Base-by-base conservation (phyloP, 2,888 invertebrate genomes). In the Geotrupes spiniger region DNA sequence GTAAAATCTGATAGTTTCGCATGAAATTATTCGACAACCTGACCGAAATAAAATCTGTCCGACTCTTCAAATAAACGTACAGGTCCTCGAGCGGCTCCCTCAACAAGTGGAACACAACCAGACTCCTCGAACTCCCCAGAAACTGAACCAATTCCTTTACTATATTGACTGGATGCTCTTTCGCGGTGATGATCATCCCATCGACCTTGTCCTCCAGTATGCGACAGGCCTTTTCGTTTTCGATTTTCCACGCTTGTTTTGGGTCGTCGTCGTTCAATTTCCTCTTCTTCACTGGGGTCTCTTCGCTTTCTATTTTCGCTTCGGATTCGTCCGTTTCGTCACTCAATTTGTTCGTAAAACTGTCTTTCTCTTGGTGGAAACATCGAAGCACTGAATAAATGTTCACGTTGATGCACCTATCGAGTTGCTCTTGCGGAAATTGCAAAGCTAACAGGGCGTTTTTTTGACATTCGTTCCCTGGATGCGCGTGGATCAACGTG, bases 1-100 rank as follows among this genome's bases (percentile, higher is more conserved):
- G 85, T 53, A 94, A 74, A 21, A 93, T 85, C 80, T 97, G 97
- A 77, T 94, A 94, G 60, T 85, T 83, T 57, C 96, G 80, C 71
- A 92, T 76, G 84, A 95, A 97, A 64, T 89, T 92, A 58, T 89
- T 89, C 29, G 85, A 83, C 6, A 99, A 72, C 67, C 83, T 84
- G 29, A 97, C 72, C 63, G 85, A 86, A 6, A 91, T 81, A 11
- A 89, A 82, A 66, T 84, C 83, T 46, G 78, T 77, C 42, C 81
- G 76, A 45, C 83, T 78, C 68, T 91, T 92, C 43, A 98, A 72
- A 59, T 84, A 81, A 44, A 84, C 75, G 69, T 89, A 96, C 48
- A 92, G 80, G 55, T 92, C 89, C 67, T 90, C 82, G 28, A 98
- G 74, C 1, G 93, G 87, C 77, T 95, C 93, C 53, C 86, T 82